These are phyloP conservation scores for Oreortyx pictus DNA, from an alignment of 2,797 vertebrate species.

Conservation along the genomic window DNA sequence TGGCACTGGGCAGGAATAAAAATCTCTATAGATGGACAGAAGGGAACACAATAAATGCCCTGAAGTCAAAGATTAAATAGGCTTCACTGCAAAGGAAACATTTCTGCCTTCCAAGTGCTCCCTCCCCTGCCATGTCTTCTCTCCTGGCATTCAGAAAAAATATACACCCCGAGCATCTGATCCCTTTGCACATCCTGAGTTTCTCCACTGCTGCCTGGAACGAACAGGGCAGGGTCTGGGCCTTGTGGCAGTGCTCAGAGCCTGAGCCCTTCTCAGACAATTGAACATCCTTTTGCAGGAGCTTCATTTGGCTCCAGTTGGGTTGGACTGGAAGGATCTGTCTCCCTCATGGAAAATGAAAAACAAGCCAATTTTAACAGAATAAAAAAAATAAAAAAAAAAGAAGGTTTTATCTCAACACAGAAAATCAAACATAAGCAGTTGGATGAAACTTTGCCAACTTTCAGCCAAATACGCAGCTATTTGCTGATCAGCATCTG, in stretches of 20 bases:
- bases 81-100: not conserved
- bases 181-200: not conserved
- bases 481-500: not conserved
- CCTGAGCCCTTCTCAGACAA: not conserved
- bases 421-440: slow-evolving; percentile 25
- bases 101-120: not conserved
- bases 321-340: not conserved
- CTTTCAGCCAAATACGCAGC: not conserved
- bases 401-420: not conserved
- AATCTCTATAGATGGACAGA: not conserved
- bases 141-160: not conserved
- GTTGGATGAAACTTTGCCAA: not conserved
- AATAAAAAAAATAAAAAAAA: not conserved
- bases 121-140: not conserved
- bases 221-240: not conserved
- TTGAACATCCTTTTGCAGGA: not conserved
- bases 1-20: not conserved
- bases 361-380: not conserved
- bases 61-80: not conserved
- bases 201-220: not conserved
- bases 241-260: not conserved
- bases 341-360: not conserved
- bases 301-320: not conserved
- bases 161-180: not conserved
- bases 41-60: not conserved